These are phyloP conservation scores for Cylindroiulus punctatus DNA, from an alignment of 2,888 invertebrate species.

Conservation along the genomic window DNA sequence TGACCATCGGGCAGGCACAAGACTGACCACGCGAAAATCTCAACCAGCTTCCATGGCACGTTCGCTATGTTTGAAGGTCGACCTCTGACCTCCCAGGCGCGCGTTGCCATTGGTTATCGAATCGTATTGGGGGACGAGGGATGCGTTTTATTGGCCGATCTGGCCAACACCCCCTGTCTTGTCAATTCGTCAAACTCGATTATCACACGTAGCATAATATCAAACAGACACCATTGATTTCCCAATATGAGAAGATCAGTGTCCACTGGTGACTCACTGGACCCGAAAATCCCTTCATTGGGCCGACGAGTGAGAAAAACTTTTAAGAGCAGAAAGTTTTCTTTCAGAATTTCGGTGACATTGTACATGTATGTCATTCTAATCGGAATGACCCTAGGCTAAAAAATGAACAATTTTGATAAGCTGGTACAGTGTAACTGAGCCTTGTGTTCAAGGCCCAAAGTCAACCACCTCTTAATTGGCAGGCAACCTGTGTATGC, in stretches of 20 bases:
- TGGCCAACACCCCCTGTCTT: neutral
- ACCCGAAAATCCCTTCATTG: neutral
- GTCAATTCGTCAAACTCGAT: neutral
- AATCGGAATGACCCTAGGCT: neutral
- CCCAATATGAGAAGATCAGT: neutral
- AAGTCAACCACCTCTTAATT: constrained; percentile 3
- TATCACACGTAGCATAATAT: neutral
- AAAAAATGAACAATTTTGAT: neutral
- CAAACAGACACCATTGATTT: neutral
- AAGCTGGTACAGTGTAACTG: no score
- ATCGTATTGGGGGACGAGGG: neutral
- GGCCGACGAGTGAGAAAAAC: neutral
- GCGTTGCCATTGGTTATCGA: neutral
- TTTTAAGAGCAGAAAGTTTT: neutral
- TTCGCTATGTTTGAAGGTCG: neutral
- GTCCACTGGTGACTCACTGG: neutral
- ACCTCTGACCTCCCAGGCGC: neutral
- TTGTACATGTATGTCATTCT: neutral
- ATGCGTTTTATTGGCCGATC: neutral
- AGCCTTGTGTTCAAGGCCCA: neutral
- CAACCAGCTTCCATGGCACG: neutral
- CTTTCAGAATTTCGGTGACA: neutral
- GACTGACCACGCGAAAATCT: neutral
- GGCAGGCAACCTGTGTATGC: no score
- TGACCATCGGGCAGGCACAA: neutral